Conservation (phyloP, 2,113 vertebrate species). For the Galbula dea region DNA sequence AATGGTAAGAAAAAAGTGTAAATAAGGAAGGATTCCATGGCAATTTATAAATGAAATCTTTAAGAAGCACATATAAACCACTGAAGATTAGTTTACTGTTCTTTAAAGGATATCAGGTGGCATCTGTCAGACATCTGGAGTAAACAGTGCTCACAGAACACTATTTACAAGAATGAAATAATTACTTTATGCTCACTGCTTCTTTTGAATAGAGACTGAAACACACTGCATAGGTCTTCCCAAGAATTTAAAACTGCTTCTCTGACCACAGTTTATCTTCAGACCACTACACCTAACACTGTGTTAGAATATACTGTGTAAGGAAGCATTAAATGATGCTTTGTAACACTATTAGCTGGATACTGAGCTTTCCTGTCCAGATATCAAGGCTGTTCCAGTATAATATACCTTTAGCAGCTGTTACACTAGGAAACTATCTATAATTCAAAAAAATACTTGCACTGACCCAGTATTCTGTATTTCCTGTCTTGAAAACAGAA, state of each 20-base stretch:
- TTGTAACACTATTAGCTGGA: not conserved
- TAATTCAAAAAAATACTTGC: not conserved
- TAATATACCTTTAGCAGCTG: not conserved
- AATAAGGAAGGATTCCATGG: not conserved
- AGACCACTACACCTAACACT: not conserved
- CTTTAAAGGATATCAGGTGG: conserved; percentile 30
- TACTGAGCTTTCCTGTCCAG: not conserved
- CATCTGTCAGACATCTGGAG: conserved; percentile 51
- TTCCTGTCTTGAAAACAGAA: not conserved
- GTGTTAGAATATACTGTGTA: not conserved
- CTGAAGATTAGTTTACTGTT: conserved; percentile 28
- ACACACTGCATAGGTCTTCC: not conserved
- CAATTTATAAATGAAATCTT: conserved; percentile 32
- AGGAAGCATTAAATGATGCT: not conserved
- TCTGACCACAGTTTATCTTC: not conserved
- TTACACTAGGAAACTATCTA: not conserved
- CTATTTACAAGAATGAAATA: conserved; percentile 21
- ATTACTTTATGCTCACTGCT: not conserved
- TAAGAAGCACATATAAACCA: not conserved
- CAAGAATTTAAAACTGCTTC: not conserved
- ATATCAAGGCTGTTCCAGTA: not conserved
- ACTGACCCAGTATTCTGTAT: not conserved
- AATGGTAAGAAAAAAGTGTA: not conserved
- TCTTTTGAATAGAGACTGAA: not conserved
- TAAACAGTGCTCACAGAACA: conserved; percentile 37